A percentile compares a stretch with the other conserved stretches of the same genome.
phyloP scores from a whole-genome alignment of 2,113 vertebrate species.

The Scomber scombrus region DNA sequence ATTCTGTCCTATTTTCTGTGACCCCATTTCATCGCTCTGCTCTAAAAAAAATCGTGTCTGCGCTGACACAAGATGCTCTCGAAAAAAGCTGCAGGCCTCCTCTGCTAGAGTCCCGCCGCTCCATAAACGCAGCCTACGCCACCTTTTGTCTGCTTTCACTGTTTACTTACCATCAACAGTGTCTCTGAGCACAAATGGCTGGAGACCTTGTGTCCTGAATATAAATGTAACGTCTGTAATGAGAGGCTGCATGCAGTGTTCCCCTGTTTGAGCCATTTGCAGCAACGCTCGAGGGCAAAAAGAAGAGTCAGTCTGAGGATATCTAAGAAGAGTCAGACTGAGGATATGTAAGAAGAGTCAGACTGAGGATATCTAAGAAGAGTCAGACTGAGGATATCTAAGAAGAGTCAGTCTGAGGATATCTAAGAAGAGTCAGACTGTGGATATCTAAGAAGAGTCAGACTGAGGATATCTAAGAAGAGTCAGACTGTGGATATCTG shows the following conservation, averaged over 20 bases:
- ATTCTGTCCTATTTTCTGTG: conserved; percentile 41
- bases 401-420: too few species aligned
- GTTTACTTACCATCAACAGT: background rate
- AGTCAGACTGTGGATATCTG: too few species aligned
- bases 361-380: too few species aligned
- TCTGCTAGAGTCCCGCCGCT: background rate
- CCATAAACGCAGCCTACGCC: conserved; percentile 16
- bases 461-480: too few species aligned
- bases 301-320: too few species aligned
- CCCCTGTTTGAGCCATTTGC: conserved; percentile 12
- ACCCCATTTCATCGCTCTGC: conserved; percentile 54
- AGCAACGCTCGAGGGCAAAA: background rate
- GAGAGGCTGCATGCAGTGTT: background rate
- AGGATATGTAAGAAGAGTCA: too few species aligned
- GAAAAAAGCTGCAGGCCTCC: conserved; percentile 29
- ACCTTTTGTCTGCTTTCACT: background rate
- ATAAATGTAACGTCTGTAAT: background rate
- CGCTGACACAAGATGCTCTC: background rate
- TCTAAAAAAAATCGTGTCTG: conserved; percentile 48
- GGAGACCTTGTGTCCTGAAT: background rate
- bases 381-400: too few species aligned
- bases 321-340: too few species aligned
- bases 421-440: too few species aligned
- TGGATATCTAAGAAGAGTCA: too few species aligned
- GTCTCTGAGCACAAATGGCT: background rate